Base-by-base conservation (phyloP, 2,113 vertebrate species). In the Stigmatopora argus region DNA sequence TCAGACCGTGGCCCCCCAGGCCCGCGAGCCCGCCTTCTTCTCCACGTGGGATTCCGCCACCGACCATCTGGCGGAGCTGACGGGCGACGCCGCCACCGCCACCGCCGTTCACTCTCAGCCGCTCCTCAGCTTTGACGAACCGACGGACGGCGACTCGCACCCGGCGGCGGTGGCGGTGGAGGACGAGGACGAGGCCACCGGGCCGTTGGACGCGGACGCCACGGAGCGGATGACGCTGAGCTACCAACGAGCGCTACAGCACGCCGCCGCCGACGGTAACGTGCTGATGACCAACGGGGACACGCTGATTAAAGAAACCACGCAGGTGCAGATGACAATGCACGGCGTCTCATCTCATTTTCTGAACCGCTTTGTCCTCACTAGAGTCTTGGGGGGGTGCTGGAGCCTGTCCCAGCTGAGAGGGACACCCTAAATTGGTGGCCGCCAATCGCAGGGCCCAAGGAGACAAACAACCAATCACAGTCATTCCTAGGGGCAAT, bases 261-360 rank as follows among this genome's bases (percentile, higher is more conserved):
- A 93, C 13, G 93, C 90, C 0, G 66, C 88, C 0, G 82, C 69
- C 35, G 85, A 79, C 21, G 84, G 87, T 11, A 92, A 93, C 68
- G 87, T 91, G 80, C 92, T 96, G 82, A 92, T 98, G 86, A 97
- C 95, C 87, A 98, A 97, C 5, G 96, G 96, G 67, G 95, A 96
- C 81, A 91, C 92, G 57, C 87, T 92, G 82, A 92, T 94, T 78
- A 97, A 96, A 75, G 95, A 97, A 51, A 92, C 92, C 64, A 94
- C 94, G 15, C 94, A 94, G 83, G 94, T 96, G 10, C 82, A 79
- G 61, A 26, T 26, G 41, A 51, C 18, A 51, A 31, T 31, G 26
- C 26, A 31, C 26, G 26, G 26, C 26, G 26, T 31, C 26, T 31
- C 26, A 3, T 31, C 26, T 31, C 26, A 31, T 31, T 31, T 31